Evolutionary conservation across 2,888 invertebrate genomes (phyloP).

Genomic region (Harpalus rufipes): DNA sequence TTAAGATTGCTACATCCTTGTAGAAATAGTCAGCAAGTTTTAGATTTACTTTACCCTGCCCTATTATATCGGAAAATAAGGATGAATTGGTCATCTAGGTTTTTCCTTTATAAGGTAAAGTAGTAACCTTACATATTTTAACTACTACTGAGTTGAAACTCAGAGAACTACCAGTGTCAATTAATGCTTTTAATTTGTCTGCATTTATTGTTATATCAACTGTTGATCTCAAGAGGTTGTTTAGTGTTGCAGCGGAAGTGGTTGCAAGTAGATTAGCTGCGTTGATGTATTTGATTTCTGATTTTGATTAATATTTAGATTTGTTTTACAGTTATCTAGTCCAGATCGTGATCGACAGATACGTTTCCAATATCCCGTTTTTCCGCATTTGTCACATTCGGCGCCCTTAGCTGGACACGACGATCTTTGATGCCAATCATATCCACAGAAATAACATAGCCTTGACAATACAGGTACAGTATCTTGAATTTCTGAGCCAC

Average conservation of each 20-base stretch:
- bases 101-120: background rate
- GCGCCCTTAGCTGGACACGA: background rate
- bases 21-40: too few species aligned
- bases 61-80: too few species aligned
- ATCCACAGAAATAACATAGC: background rate
- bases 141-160: background rate
- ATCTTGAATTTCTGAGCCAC: background rate
- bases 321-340: background rate
- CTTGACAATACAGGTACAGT: background rate
- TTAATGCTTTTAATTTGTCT: background rate
- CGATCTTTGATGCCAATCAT: background rate
- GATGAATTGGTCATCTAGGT: too few species aligned
- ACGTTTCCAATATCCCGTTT: background rate
- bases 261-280: background rate
- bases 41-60: too few species aligned
- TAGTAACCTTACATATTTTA: background rate
- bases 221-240: background rate
- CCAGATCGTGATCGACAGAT: background rate
- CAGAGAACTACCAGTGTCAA: slow-evolving; percentile 2
- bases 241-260: background rate
- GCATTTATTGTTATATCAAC: background rate
- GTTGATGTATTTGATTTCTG: background rate
- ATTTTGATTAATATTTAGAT: background rate
- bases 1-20: too few species aligned
- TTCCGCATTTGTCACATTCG: background rate